Conservation (phyloP, 2,113 vertebrate species). For the Hemibates koningsi region DNA sequence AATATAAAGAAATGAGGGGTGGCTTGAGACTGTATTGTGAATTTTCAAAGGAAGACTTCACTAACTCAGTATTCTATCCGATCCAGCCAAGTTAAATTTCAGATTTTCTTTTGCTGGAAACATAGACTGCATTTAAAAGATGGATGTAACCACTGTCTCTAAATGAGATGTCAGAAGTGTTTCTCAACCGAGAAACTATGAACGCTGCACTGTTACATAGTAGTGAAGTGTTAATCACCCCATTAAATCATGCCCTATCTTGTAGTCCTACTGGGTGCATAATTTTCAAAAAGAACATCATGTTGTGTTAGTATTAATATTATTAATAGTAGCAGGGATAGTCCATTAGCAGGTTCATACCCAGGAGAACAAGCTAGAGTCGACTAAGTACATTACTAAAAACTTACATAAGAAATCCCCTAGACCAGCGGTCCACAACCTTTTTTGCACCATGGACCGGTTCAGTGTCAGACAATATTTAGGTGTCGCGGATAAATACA, state of each 20-base stretch:
- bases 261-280: not conserved
- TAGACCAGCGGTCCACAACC: not conserved
- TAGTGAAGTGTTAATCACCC: not conserved
- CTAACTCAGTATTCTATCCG: not conserved
- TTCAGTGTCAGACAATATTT: not conserved
- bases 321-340: not conserved
- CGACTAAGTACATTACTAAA: not conserved
- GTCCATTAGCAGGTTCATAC: not conserved
- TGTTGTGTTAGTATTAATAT: not conserved
- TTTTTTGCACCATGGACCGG: not conserved
- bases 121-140: not conserved
- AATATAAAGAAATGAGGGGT: not conserved
- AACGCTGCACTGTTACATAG: not conserved
- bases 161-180: not conserved
- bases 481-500: not conserved
- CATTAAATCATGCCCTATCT: not conserved
- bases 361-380: not conserved
- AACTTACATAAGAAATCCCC: not conserved
- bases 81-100: not conserved
- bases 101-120: not conserved
- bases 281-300: not conserved
- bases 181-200: not conserved
- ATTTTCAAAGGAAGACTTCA: not conserved
- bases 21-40: not conserved
- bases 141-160: not conserved